Base-by-base conservation (phyloP, 1,140 invertebrate genomes). In the Heliothis subflexa region DNA sequence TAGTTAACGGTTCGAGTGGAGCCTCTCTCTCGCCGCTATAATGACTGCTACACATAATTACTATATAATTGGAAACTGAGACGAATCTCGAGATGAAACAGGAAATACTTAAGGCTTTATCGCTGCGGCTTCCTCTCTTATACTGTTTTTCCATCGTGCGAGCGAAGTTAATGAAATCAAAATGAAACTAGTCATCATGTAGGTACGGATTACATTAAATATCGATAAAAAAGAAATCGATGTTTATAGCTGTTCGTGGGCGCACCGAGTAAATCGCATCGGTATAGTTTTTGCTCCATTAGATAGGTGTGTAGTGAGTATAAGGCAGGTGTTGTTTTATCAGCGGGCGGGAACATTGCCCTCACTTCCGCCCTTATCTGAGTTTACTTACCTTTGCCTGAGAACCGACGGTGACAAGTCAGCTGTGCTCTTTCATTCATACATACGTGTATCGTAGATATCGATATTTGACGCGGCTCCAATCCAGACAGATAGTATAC, bases 301-400 rank as follows among this genome's bases (percentile, higher is more conserved):
- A 45, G 72, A 25, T 61, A 50, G 45, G 68, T 45, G 68, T 54
- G 73, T 45, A 70, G 57, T 75, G 74, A 78, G 28, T 49, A 77
- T 55, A 80, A 85, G 82, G 81, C 88, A 88, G 88, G 86, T 89
- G 86, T 86, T 78, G 83, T 82, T 84, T 87, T 89, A 90, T 89
- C 87, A 89, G 83, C 74, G 78, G 73, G 47, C 72, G 81, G 82
- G 87, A 85, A 88, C 89, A 84, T 91, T 91, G 89, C 82, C 88
- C 89, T 85, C 86, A 88, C 89, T 91, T 93, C 91, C 90, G 89
- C 80, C 86, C 85, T 91, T 93, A 91, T 93, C 91, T 88, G 66
- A 85, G 86, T 90, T 88, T 90, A 88, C 86, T 87, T 86, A 86
- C 86, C 81, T 89, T 82, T 82, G 86, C 89, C 86, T 92, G 89